Evolutionary conservation across 2,113 vertebrate species (phyloP), one percentile per base, ranked within the genome.

Genomic region (Ifrita kowaldi): DNA sequence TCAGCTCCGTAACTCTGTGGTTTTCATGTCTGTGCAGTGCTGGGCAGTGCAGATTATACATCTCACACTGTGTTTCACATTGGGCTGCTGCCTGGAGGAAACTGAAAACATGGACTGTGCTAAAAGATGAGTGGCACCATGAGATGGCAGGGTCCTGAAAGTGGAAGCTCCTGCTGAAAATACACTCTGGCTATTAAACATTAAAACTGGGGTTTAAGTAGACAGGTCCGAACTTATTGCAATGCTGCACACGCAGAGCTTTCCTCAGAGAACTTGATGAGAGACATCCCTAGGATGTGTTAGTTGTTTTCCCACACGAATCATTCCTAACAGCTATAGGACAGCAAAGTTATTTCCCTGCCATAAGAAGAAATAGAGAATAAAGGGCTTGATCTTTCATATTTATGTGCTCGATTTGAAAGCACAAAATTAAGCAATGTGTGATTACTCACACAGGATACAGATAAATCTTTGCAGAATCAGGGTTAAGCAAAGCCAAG

Each of bases 1-100:
- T 11, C 83, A 73, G 44, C 32, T 84, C 0, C 0, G 0, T 37
- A 50, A 59, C 9, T 26, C 37, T 9, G n/a, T 47, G 44, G 20
- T 44, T 35, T 26, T 13, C 56, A 41, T 9, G 7, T 28, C 4
- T 33, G 27, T 3, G 4, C 15, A 19, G 33, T 3, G 35, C 63
- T 60, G 77, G 68, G 79, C 30, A 70, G 70, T 0, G 50, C 53
- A 41, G 39, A 6, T 47, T 35, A 18, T 6, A 21, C 50, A 20
- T 24, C 63, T 32, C 60, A 30, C 62, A 8, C 18, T 41, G 73
- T 3, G 13, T 7, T 26, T 49, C 78, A 59, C 1, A 0, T 8
- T 5, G 8, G 76, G 65, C 50, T 87, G 84, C 60, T 94, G 90
- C 77, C 75, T 57, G 42, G 6, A 63, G 35, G 57, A 87, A 52